Evolutionary conservation across 2,113 vertebrate species (phyloP), one percentile per base, ranked within the genome.

Genomic region (Megalops atlanticus): DNA sequence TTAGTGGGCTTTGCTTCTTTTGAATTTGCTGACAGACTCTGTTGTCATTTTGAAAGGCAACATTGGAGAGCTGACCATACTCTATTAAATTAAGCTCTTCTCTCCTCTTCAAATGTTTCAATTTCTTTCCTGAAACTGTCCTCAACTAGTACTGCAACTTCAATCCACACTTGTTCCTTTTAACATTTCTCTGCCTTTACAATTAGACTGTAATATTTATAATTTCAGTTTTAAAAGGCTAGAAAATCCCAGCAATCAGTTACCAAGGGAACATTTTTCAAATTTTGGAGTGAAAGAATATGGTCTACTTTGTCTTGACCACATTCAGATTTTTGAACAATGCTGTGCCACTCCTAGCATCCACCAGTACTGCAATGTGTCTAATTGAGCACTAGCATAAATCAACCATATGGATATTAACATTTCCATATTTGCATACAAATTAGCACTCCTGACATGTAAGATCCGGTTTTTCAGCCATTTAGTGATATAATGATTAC

Each of bases 71-170:
- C 80, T 40, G 70, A 36, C 84, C 71, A 14, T 27, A 82, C 76
- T 84, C 68, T 76, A 79, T 86, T 86, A 79, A 36, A 45, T 78
- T 43, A 35, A 78, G 52, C n/a, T 80, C 39, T 80, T 82, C 77
- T 36, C 47, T 45, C 58, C 54, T 45, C 35, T 14, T 76, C 52
- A 77, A 84, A 78, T 79, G 76, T 39, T 70, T 38, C 35, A 27
- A 33, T 75, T 76, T 47, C 49, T 58, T 43, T 43, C 71, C 47
- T 69, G 8, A 72, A 73, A 41, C 36, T 74, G 27, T 81, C 41
- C 16, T 35, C 54, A 49, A 11, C 40, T 49, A 33, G 64, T 79
- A 7, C 43, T 27, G 47, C 31, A 35, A 38, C 2, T 41, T 47
- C 68, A 38, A 36, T 79, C 40, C 15, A 79, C 70, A 71, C 78